phyloP scores from a whole-genome alignment of 1,140 invertebrate genomes.

The Hestina assimilis region DNA sequence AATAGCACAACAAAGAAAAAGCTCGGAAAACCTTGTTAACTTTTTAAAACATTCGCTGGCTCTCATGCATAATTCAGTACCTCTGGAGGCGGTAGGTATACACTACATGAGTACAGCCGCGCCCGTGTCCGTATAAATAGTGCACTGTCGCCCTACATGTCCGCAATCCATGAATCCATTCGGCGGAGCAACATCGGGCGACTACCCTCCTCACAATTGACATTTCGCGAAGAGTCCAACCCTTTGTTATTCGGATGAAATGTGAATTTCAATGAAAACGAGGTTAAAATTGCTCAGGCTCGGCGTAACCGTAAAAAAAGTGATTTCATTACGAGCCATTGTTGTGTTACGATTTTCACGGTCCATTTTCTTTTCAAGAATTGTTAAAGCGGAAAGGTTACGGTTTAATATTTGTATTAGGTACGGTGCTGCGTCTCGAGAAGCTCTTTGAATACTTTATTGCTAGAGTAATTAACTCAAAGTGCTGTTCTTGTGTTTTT shows the following conservation, averaged over 20 bases:
- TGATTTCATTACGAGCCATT: slow-evolving; percentile 71
- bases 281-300: slow-evolving; percentile 66
- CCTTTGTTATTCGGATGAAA: slow-evolving; percentile 70
- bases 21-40: slow-evolving; percentile 72
- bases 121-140: slow-evolving; percentile 38
- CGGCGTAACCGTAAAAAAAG: slow-evolving; percentile 61
- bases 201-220: slow-evolving; percentile 68
- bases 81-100: slow-evolving; percentile 37
- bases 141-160: slow-evolving; percentile 41
- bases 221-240: slow-evolving; percentile 62
- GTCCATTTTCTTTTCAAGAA: slow-evolving; percentile 64
- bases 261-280: slow-evolving; percentile 73
- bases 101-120: slow-evolving; percentile 9
- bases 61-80: slow-evolving; percentile 68
- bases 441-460: slow-evolving; percentile 58
- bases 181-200: slow-evolving; percentile 38
- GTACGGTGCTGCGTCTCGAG: slow-evolving; percentile 43
- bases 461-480: slow-evolving; percentile 56
- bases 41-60: slow-evolving; percentile 70
- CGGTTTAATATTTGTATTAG: slow-evolving; percentile 61
- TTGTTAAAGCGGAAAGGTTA: slow-evolving; percentile 56
- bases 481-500: slow-evolving; percentile 63
- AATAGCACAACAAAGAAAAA: slow-evolving; percentile 64
- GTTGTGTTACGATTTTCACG: slow-evolving; percentile 68
- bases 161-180: slow-evolving; percentile 30